These are phyloP conservation scores for Zeuzera pyrina DNA, from an alignment of 2,888 invertebrate genomes.

Conservation along the genomic window DNA sequence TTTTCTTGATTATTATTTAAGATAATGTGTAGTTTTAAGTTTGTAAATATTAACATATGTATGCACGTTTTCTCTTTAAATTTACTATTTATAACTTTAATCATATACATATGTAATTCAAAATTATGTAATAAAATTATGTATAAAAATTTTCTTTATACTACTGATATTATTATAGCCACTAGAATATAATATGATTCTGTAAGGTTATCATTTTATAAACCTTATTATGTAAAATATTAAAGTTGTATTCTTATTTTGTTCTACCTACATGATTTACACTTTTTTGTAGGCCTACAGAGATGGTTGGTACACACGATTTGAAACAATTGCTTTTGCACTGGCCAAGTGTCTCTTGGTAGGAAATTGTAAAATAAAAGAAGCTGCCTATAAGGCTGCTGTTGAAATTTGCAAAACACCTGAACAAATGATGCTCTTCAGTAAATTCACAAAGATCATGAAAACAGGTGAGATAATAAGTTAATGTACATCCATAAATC, in stretches of 20 bases:
- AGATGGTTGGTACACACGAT: conserved; percentile 63
- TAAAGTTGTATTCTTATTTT: background rate
- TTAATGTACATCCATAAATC: too few species aligned
- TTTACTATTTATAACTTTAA: too few species aligned
- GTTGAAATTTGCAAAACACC: conserved; percentile 74
- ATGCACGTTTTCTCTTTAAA: too few species aligned
- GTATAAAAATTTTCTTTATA: background rate
- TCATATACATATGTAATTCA: conserved; percentile 4
- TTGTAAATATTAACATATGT: too few species aligned
- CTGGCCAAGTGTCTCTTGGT: conserved; percentile 72
- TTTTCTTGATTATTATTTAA: conserved; percentile 6
- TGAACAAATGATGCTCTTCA: conserved; percentile 76
- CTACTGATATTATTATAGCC: background rate
- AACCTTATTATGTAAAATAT: background rate
- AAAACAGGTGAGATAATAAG: conserved; percentile 49
- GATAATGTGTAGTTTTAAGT: too few species aligned
- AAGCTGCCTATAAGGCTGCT: conserved; percentile 66
- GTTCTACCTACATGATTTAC: background rate
- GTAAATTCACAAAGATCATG: conserved; percentile 70
- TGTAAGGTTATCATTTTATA: background rate
- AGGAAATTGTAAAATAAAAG: conserved; percentile 49
- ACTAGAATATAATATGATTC: background rate
- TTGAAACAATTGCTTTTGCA: conserved; percentile 76
- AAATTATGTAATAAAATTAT: background rate
- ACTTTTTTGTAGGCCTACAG: conserved; percentile 51